A percentile compares a stretch with the other conserved stretches of the same genome.
phyloP scores from a whole-genome alignment of 2,888 invertebrate species.

The Myathropa florea region DNA sequence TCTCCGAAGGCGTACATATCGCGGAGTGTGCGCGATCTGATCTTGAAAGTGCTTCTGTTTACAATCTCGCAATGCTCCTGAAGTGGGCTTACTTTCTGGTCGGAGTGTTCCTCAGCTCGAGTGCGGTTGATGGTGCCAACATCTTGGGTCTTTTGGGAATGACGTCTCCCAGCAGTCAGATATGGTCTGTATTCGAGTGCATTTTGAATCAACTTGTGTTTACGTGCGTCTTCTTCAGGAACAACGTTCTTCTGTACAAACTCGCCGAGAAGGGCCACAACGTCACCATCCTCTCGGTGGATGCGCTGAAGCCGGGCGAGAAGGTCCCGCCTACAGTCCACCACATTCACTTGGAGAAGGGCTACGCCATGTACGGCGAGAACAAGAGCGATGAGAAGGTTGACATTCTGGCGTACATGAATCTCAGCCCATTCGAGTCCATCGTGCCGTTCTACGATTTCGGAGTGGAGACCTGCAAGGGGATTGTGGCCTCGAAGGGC shows the following conservation, averaged over 20 bases:
- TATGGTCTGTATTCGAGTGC: conserved; percentile 63
- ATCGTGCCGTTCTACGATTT: conserved; percentile 69
- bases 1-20: neutral
- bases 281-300: conserved; percentile 73
- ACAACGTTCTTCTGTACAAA: conserved; percentile 71
- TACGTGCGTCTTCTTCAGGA: conserved; percentile 52
- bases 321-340: conserved; percentile 72
- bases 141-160: conserved; percentile 73
- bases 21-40: neutral
- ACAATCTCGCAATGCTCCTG: neutral
- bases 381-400: conserved; percentile 38
- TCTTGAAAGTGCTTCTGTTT: neutral
- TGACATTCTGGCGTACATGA: conserved; percentile 22
- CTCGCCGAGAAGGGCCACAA: conserved; percentile 73
- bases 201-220: neutral
- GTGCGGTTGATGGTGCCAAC: conserved; percentile 58
- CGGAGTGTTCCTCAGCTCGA: neutral
- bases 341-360: conserved; percentile 75
- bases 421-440: conserved; percentile 41
- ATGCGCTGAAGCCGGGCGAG: conserved; percentile 68
- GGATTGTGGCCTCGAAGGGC: conserved; percentile 72
- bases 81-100: neutral
- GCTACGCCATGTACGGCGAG: conserved; percentile 67
- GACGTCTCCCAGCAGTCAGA: conserved; percentile 73
- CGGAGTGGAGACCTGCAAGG: conserved; percentile 63